A percentile compares a stretch with the other conserved stretches of the same genome.
Conservation (phyloP, 2,113 vertebrate species). For the Pampusana beccarii region DNA sequence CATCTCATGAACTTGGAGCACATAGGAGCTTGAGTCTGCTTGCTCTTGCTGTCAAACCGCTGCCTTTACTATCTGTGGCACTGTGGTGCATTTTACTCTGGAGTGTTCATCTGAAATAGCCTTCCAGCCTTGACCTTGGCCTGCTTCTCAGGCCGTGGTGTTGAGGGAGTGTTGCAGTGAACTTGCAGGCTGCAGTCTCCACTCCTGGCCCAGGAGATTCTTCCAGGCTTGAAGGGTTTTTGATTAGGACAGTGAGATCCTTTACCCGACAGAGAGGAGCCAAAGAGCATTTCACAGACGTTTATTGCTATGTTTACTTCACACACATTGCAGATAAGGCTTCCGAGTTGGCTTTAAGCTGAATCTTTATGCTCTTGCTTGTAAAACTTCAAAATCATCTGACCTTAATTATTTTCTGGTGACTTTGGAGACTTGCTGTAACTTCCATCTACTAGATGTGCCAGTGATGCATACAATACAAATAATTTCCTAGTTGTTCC, state of each 20-base stretch:
- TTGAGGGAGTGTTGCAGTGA: background rate
- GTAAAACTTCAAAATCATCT: slow-evolving; percentile 28
- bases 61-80: background rate
- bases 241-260: background rate
- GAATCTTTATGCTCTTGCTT: background rate
- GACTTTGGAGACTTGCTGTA: background rate
- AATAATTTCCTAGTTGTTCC: background rate
- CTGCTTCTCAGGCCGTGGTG: background rate
- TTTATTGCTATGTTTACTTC: slow-evolving; percentile 22
- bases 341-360: background rate
- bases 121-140: background rate
- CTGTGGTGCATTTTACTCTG: background rate
- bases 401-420: background rate
- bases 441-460: background rate
- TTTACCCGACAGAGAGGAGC: background rate
- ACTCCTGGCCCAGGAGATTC: background rate
- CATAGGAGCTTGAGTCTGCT: background rate
- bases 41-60: background rate
- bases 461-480: background rate
- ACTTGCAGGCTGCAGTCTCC: background rate
- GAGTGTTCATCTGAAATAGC: background rate
- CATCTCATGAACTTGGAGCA: background rate
- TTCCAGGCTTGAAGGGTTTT: background rate
- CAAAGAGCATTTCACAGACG: background rate
- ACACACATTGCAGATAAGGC: background rate